Base-by-base conservation (phyloP, 2,888 invertebrate genomes). In the Pollenia angustigena region DNA sequence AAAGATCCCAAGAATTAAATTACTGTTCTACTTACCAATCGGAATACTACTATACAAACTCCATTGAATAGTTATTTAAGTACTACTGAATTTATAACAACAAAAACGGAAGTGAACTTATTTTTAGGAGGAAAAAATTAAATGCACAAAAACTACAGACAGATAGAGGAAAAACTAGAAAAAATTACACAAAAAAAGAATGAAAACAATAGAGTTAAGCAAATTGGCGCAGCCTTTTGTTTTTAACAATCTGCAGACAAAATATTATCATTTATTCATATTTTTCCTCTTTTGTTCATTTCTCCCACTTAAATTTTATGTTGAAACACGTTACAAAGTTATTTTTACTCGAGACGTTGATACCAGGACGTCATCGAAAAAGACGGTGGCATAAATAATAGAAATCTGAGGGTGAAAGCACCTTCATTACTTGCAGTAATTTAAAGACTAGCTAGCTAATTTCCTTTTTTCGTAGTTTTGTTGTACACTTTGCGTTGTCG, bases 221-320 rank as follows among this genome's bases (percentile, higher is more conserved):
- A 86, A 84, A 84, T 81, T 81, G 81, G 72, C 68, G 68, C 78
- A 84, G 74, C 18, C 84, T 81, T 84, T 87, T 81, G 87, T 84
- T 66, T 44, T 74, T 40, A 81, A 64, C 52, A 68, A 68, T 74
- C 18, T 62, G 8, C 68, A 76, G 78, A 78, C 87, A 78, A 44
- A 78, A 68, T 64, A 62, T 81, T 78, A 87, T 87, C 84, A 84
- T 84, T 81, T 87, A 84, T 81, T 76, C 80, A 87, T 87, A 80
- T 42, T 32, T 56, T 64, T 44, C 40, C 16, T 80, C 18, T 50
- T 71, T 32, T 32, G 10, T 16, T 18, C 11, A 6, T 66, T 50
- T n/a, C 8, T 12, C 44, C 48, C 11, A 12, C 58, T 44, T 62
- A 12, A 74, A 74, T 80, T 85, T 80, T 80, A 80, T 76, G 83